A percentile compares a stretch with the other conserved stretches of the same genome.
Evolutionary conservation across 1,140 invertebrate genomes (phyloP).

Genomic region (Lithobius niger): DNA sequence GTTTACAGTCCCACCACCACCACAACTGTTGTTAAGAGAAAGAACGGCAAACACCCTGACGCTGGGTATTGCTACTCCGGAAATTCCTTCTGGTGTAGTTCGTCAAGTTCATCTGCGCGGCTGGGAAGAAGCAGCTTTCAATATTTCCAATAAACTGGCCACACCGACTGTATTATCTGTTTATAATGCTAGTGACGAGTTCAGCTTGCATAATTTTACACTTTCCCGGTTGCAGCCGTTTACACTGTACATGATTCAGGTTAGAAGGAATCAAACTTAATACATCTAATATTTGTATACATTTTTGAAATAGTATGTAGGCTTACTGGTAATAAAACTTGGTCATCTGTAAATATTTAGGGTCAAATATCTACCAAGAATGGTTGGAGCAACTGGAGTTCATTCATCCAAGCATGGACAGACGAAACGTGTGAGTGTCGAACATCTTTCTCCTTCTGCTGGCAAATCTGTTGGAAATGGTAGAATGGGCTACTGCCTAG

Average conservation of each 20-base stretch:
- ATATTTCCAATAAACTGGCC: not conserved
- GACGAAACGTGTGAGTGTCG: constrained; percentile 5
- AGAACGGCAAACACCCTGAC: not conserved
- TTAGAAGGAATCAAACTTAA: too few relatives aligned
- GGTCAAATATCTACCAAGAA: not conserved
- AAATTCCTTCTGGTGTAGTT: not conserved
- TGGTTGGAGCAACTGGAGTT: constrained; percentile 5
- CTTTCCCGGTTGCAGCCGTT: not conserved
- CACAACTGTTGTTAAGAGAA: not conserved
- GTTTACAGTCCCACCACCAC: not conserved
- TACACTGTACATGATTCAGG: not conserved
- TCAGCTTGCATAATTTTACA: not conserved
- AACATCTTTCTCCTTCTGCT: not conserved
- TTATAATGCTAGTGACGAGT: not conserved
- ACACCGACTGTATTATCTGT: not conserved
- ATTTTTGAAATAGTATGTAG: not conserved
- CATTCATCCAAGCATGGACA: not conserved
- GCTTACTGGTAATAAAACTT: not conserved
- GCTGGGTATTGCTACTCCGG: not conserved
- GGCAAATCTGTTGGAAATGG: too few relatives aligned
- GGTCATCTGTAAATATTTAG: not conserved
- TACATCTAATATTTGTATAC: too few relatives aligned
- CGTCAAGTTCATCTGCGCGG: not conserved
- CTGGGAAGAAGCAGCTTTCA: not conserved
- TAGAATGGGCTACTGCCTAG: too few relatives aligned